Percentiles rank a stretch among this genome's conserved stretches.
Evolutionary conservation across 2,113 vertebrate genomes (phyloP).

Genomic region (Apodemus sylvaticus): DNA sequence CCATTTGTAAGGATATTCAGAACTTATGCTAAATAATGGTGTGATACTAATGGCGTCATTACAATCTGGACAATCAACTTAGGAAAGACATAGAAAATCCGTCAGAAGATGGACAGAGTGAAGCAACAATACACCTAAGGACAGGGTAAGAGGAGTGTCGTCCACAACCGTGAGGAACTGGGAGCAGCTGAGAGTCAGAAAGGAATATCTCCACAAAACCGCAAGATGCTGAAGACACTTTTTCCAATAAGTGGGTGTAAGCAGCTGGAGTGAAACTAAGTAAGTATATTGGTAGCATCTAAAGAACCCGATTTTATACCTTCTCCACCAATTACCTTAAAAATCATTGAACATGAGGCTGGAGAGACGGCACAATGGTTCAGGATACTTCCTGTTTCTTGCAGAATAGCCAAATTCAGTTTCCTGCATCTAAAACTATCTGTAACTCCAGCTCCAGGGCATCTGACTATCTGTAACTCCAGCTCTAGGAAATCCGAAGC

Average conservation of each 20-base stretch:
- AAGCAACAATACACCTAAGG: background rate
- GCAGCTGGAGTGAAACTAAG: conserved; percentile 16
- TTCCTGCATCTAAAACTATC: too few species aligned
- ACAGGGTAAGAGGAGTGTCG: background rate
- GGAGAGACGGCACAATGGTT: background rate
- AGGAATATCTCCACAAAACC: background rate
- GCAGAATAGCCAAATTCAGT: background rate
- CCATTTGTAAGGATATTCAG: background rate
- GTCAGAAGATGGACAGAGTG: conserved; percentile 28
- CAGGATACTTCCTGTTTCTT: background rate
- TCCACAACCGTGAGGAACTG: background rate
- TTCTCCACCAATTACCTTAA: background rate
- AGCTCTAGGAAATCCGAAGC: background rate
- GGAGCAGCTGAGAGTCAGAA: too few species aligned
- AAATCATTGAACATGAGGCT: background rate
- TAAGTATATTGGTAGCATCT: background rate
- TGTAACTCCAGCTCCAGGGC: background rate
- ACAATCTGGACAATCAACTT: background rate
- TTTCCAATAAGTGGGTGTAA: background rate
- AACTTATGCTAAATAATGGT: background rate
- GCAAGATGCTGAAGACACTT: background rate
- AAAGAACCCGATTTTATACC: too few species aligned
- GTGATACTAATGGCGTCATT: background rate
- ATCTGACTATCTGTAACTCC: background rate
- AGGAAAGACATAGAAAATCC: conserved; percentile 9